Base-by-base conservation (phyloP, 2,113 vertebrate genomes). In the Sinocyclocheilus maitianheensis region DNA sequence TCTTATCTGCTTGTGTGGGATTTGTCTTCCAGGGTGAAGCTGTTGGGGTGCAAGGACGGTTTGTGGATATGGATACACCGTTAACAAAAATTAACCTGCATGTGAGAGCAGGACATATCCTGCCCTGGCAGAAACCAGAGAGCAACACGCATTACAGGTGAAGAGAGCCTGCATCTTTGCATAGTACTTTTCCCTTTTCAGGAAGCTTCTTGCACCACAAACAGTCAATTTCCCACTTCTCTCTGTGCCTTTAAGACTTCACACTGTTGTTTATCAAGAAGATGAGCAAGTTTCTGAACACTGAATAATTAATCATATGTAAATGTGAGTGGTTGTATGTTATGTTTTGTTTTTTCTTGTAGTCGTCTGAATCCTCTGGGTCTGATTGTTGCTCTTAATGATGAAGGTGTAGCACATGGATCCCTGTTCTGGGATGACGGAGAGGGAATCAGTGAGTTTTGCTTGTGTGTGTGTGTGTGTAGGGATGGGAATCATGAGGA, bases 351-450 rank as follows among this genome's bases (percentile, higher is more conserved):
- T 22, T 67, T 40, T 11, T 84, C 24, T 89, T 92, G 77, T 58
- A 97, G 97, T 89, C 95, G 96, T 48, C 90, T 58, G 20, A 96
- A 97, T 51, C 86, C 94, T 6, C 89, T 98, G 93, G 96, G 95
- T 55, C 93, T 97, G 80, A 95, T 93, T 0, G 93, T 96, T 6
- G 95, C 97, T 82, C 92, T 98, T 90, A 92, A 92, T 75, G 95
- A 94, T 5, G 3, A 0, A 0, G 92, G 90, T 72, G 37, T 53
- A 5, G 96, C 97, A 26, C 34, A 92, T 67, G 96, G 96, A 65
- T 94, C 93, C 0, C 26, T 97, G 77, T 98, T 96, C 91, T 97
- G 97, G 97, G 96, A 97, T 7, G 94, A 98, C 34, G 97, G 96
- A 62, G 93, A 96, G 77, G 94, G 93, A 88, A 96, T 97, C 40